Evolutionary conservation across 2,113 vertebrate species (phyloP).

Genomic region (Phasianus colchicus): DNA sequence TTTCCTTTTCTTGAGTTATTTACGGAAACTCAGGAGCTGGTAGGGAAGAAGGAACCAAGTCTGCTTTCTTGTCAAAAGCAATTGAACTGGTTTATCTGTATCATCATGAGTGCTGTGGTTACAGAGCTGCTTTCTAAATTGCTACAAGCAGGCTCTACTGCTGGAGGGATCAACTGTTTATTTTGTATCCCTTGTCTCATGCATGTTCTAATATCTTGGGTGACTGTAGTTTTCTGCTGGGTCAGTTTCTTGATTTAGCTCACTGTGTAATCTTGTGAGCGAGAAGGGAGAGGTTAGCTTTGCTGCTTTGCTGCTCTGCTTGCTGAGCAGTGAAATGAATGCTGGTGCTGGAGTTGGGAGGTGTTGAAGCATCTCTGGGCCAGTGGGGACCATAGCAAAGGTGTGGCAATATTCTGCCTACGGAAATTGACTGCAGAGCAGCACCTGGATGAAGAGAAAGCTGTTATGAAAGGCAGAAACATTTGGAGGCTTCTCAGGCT

Average conservation of each 20-base stretch:
- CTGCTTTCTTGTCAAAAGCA: neutral
- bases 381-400: neutral
- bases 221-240: neutral
- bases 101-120: neutral
- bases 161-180: neutral
- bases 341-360: neutral
- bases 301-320: neutral
- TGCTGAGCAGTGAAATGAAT: neutral
- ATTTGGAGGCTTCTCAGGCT: neutral
- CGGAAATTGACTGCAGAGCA: neutral
- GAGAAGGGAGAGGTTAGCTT: neutral
- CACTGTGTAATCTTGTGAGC: neutral
- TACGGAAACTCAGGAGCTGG: neutral
- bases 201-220: rapidly evolving
- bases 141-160: neutral
- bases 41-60: neutral
- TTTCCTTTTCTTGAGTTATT: too few relatives aligned
- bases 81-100: neutral
- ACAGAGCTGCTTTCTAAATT: neutral
- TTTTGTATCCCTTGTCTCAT: neutral
- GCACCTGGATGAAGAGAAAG: neutral
- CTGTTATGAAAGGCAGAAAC: neutral
- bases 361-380: neutral
- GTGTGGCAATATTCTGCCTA: neutral
- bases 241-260: neutral